Percentiles rank a stretch among this genome's conserved stretches.
phyloP scores from a whole-genome alignment of 2,797 vertebrate genomes.

The Dryobates pubescens region DNA sequence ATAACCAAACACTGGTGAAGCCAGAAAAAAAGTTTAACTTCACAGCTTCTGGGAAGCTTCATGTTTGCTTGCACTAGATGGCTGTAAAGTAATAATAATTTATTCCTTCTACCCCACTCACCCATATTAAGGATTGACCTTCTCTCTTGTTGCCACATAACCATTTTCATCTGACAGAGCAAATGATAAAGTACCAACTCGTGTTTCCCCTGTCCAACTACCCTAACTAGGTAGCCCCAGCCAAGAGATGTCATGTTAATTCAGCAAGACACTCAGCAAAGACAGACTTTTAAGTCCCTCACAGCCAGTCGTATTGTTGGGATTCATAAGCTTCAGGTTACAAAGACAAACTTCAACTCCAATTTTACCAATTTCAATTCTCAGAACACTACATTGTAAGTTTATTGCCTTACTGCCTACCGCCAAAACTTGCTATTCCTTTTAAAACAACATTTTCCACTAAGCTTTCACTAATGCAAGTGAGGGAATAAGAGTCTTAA shows the following conservation, averaged over 20 bases:
- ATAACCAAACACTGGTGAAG: not conserved
- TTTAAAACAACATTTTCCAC: not conserved
- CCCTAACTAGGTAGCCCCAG: not conserved
- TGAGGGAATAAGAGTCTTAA: not conserved
- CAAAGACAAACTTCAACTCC: not conserved
- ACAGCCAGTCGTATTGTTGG: not conserved
- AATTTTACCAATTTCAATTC: not conserved
- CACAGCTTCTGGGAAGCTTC: not conserved
- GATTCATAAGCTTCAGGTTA: not conserved
- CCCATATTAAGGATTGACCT: not conserved
- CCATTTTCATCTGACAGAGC: not conserved
- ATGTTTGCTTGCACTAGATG: not conserved
- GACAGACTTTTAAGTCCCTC: not conserved
- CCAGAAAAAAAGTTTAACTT: not conserved
- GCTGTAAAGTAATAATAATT: not conserved
- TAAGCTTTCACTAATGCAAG: not conserved
- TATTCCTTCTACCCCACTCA: not conserved
- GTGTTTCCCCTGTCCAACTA: not conserved
- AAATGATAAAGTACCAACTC: not conserved
- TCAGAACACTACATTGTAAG: rapidly evolving
- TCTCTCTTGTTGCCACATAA: not conserved
- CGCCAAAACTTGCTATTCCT: not conserved
- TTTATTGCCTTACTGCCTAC: not conserved
- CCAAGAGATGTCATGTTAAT: not conserved
- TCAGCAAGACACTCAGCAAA: not conserved